Base-by-base conservation (phyloP, 1,140 invertebrate genomes). In the Stenopsyche tienmushanensis region DNA sequence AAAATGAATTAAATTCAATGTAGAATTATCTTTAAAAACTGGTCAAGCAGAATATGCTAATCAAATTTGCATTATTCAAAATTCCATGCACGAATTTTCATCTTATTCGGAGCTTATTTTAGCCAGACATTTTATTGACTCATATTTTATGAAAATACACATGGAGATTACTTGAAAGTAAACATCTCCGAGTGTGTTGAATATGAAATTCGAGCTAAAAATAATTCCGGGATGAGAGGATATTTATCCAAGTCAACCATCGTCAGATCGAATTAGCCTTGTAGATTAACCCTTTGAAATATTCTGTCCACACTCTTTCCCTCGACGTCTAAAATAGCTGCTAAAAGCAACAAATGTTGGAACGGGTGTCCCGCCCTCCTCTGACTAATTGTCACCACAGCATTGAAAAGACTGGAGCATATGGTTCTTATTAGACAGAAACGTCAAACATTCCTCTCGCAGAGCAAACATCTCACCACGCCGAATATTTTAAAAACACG, bases 351-450 rank as follows among this genome's bases (percentile, higher is more conserved):
- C 26, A n/a, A 34, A 55, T 18, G 21, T 13, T 15, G 53, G 26
- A 26, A n/a, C 29, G 17, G 21, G 7, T 7, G 26, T 34, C 5
- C 18, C 21, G 21, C 53, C 25, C 26, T 7, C 24, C 24, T 23
- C 60, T 29, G 29, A 25, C 60, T 53, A 63, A 42, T 41, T 63
- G 23, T 41, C 42, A 45, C 13, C 49, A 21, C 17, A 25, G 49
- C 13, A 53, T 39, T 54, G 34, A 63, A 54, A 49, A 3, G 60
- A 18, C 42, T 50, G n/a, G 24, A 64, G 34, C 67, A 69, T 69
- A 64, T 69, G 67, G 62, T 69, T 69, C 63, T 69, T 69, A 65
- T 69, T 69, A 69, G 52, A 49, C 1, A 10, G 54, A 25, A 69
- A 69, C 67, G 47, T 69, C 67, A 65, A 69, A 69, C 57, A 69